These are phyloP conservation scores for Xyliphius kryptos DNA, from an alignment of 2,113 vertebrate genomes.

Conservation along the genomic window DNA sequence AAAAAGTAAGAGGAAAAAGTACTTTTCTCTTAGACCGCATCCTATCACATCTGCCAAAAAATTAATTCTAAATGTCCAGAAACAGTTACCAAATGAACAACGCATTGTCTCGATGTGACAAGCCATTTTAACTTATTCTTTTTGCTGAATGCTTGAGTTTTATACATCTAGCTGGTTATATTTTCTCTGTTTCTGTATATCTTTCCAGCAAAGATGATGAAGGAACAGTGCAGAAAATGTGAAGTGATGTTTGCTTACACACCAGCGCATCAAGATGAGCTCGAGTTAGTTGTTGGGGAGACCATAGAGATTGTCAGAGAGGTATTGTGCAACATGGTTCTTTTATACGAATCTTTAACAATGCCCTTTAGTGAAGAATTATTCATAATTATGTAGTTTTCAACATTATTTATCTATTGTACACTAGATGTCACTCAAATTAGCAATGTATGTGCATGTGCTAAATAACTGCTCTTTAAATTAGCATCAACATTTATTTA, in stretches of 20 bases:
- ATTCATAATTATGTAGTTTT: too few species aligned
- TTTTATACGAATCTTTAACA: too few species aligned
- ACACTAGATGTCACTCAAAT: too few species aligned
- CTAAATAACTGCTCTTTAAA: too few species aligned
- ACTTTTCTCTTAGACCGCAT: conserved; percentile 25
- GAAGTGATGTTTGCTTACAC: conserved; percentile 67
- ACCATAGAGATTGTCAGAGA: conserved; percentile 72
- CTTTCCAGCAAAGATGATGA: conserved; percentile 50
- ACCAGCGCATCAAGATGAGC: conserved; percentile 65
- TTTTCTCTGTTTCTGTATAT: conserved; percentile 21
- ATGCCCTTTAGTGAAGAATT: too few species aligned
- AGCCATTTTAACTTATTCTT: neutral
- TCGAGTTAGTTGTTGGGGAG: conserved; percentile 70
- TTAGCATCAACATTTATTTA: too few species aligned
- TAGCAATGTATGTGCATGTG: too few species aligned
- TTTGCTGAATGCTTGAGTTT: neutral
- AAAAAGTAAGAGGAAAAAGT: conserved; percentile 25
- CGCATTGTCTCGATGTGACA: too few species aligned
- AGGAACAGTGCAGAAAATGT: conserved; percentile 62
- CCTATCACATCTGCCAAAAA: conserved; percentile 14
- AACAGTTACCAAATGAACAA: too few species aligned
- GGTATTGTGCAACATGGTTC: conserved; percentile 64
- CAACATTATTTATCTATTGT: too few species aligned
- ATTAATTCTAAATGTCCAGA: neutral
- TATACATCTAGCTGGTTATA: neutral